Conservation (phyloP, 1,140 invertebrate species). For the Anadara kagoshimensis region DNA sequence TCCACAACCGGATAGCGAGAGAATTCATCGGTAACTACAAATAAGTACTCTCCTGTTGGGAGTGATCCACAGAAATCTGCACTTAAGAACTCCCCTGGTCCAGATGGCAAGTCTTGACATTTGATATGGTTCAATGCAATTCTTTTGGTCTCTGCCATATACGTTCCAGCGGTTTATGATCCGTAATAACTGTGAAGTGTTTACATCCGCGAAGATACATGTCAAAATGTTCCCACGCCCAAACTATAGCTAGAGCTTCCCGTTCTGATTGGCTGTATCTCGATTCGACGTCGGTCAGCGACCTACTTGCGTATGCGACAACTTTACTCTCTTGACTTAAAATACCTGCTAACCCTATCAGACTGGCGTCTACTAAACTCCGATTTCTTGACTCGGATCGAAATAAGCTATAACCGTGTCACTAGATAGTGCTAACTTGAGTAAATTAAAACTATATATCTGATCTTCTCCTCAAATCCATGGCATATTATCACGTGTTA, state of each 20-base stretch:
- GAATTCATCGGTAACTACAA: slow-evolving; percentile 51
- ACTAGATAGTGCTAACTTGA: slow-evolving; percentile 30
- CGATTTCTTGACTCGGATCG: slow-evolving; percentile 10
- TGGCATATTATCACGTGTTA: slow-evolving; percentile 27
- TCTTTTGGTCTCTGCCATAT: slow-evolving; percentile 49
- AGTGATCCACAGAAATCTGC: slow-evolving; percentile 21
- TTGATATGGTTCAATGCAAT: neutral
- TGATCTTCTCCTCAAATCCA: slow-evolving; percentile 21
- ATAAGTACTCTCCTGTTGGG: slow-evolving; percentile 40
- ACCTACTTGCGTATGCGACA: slow-evolving; percentile 50
- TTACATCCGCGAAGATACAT: slow-evolving; percentile 70
- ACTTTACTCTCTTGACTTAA: slow-evolving; percentile 27
- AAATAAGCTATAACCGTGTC: slow-evolving; percentile 42
- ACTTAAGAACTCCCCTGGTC: neutral
- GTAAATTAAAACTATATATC: slow-evolving; percentile 12
- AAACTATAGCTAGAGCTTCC: slow-evolving; percentile 72
- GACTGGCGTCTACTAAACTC: slow-evolving; percentile 44
- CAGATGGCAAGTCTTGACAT: neutral
- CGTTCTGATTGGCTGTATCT: slow-evolving; percentile 73
- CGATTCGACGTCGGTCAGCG: slow-evolving; percentile 42
- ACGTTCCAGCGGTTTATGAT: slow-evolving; percentile 66
- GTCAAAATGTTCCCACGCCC: slow-evolving; percentile 71
- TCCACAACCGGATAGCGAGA: slow-evolving; percentile 41
- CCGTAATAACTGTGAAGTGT: slow-evolving; percentile 66
- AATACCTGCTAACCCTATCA: slow-evolving; percentile 39